Evolutionary conservation across 2,113 vertebrate species (phyloP), one percentile per base, ranked within the genome.

Genomic region (Amphiprion percula): DNA sequence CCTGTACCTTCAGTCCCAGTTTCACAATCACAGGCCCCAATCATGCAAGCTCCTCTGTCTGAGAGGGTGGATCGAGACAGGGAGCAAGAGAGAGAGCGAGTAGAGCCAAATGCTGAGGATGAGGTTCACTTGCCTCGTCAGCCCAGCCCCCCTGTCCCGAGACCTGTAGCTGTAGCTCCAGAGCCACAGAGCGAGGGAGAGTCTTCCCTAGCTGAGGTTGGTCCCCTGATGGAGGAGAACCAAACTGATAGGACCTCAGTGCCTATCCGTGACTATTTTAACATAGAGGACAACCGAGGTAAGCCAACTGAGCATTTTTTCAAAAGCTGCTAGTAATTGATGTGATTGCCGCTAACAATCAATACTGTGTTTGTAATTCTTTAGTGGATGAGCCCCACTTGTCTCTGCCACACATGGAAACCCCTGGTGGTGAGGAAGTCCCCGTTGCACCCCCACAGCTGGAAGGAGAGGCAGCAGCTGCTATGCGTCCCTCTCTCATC

Each of bases 401-500:
- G 68, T 50, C 93, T 53, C 60, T 94, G 54, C 82, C 94, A 58
- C 89, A 88, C 23, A 84, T 91, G 73, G 95, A 95, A 71, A 55
- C 87, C 44, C 71, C 94, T 28, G 70, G 82, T 72, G 72, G 80
- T 46, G 95, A 95, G 24, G 91, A 94, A n/a, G 54, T 85, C 47
- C 72, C 92, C 66, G 65, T 92, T 62, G 86, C 90, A 28, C 74
- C 92, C 5, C 93, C 95, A 11, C 97, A 97, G 72, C 87, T 89
- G 44, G 98, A 99, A 84, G 94, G 93, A 33, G 98, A 98, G n/a
- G 86, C 93, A 1, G 96, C 96, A 4, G 88, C 96, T 65, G 96
- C 97, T 0, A 94, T 97, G 87, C 97, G 98, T 46, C 97, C 97
- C 69, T 92, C 98, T 79, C 92, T 97, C 21, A 94, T 96, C 70